A percentile compares a stretch with the other conserved stretches of the same genome.
Evolutionary conservation across 2,888 invertebrate species (phyloP).

Genomic region (Ophion ventricosus): DNA sequence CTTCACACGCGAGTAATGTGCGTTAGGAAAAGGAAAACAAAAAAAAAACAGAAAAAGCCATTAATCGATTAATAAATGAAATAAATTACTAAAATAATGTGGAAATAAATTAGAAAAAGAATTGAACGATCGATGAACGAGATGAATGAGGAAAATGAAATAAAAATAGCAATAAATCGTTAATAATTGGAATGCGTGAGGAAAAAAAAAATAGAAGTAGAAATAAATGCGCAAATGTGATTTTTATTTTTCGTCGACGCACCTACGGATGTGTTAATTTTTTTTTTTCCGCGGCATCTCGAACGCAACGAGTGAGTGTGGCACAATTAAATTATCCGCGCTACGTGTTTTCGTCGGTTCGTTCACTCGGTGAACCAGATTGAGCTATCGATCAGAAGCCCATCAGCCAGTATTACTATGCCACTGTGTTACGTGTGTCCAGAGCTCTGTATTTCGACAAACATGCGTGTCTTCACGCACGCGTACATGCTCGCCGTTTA

Average conservation of each 20-base stretch:
- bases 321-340: slow-evolving; percentile 1
- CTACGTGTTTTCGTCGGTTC: slow-evolving; percentile 24
- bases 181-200: too few species aligned
- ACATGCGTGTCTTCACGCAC: not conserved
- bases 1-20: not conserved
- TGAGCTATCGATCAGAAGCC: slow-evolving; percentile 61
- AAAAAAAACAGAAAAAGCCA: too few species aligned
- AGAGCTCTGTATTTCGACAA: too few species aligned
- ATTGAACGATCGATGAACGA: too few species aligned
- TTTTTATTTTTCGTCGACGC: too few species aligned
- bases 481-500: not conserved
- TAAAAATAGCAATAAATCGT: too few species aligned
- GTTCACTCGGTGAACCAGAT: slow-evolving; percentile 54
- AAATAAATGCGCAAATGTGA: not conserved
- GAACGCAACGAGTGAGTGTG: slow-evolving; percentile 2
- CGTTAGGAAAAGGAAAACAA: not conserved
- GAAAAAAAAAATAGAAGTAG: too few species aligned
- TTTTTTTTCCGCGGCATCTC: not conserved
- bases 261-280: not conserved
- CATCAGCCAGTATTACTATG: slow-evolving; percentile 41
- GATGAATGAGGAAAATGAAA: too few species aligned
- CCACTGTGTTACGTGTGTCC: slow-evolving; percentile 21
- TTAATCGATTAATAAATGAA: too few species aligned
- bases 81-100: too few species aligned
- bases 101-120: too few species aligned